These are phyloP conservation scores for Serinus canaria DNA, from an alignment of 2,113 vertebrate species.

Conservation along the genomic window DNA sequence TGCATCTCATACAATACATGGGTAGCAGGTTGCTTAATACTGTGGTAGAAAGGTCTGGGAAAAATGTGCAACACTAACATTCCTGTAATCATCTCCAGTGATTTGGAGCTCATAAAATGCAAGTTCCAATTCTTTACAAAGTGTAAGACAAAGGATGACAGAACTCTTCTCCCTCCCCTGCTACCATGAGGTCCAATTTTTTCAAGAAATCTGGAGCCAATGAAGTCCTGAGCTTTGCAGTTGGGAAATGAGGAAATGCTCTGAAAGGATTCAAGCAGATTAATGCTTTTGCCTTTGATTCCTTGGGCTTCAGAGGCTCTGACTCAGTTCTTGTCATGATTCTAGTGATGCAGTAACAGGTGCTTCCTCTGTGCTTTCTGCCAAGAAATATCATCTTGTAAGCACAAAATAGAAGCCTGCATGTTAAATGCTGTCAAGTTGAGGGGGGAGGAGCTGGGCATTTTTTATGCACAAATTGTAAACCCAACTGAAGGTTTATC, in stretches of 20 bases:
- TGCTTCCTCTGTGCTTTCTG: neutral
- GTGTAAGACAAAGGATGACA: neutral
- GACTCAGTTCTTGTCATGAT: conserved; percentile 10
- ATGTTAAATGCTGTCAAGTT: neutral
- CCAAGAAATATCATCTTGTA: neutral
- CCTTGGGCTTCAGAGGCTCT: neutral
- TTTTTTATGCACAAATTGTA: neutral
- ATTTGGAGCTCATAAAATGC: neutral
- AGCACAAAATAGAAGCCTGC: neutral
- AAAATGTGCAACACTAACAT: neutral
- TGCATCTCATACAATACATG: accelerated
- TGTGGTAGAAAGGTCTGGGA: neutral
- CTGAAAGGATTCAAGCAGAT: neutral
- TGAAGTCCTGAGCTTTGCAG: neutral
- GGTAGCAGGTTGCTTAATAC: neutral
- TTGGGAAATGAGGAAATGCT: neutral
- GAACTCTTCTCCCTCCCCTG: neutral
- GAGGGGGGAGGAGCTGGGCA: neutral
- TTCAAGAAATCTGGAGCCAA: neutral
- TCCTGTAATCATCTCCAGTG: neutral
- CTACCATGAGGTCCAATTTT: neutral
- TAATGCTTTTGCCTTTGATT: neutral
- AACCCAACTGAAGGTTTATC: neutral
- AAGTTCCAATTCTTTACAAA: neutral
- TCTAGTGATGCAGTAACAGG: conserved; percentile 12